Evolutionary conservation across 2,113 vertebrate species (phyloP).

Genomic region (Tiliqua scincoides): DNA sequence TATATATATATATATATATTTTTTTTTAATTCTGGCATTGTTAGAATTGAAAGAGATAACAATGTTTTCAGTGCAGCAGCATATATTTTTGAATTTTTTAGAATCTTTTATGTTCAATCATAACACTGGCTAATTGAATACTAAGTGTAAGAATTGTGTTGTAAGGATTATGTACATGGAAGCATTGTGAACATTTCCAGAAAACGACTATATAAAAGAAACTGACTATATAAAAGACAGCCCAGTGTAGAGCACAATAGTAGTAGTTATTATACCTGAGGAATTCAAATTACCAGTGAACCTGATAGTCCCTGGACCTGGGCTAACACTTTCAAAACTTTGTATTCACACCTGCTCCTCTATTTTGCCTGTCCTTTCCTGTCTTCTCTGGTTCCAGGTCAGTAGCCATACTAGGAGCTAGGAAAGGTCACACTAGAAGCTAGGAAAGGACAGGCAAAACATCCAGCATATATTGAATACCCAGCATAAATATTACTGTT

Average conservation of each 20-base stretch:
- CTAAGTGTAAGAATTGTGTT: neutral
- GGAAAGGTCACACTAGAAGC: too few relatives aligned
- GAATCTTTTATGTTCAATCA: neutral
- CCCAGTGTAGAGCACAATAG: neutral
- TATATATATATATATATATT: too few relatives aligned
- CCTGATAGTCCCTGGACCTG: neutral
- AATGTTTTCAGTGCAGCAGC: neutral
- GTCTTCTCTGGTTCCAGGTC: neutral
- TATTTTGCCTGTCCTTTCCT: neutral
- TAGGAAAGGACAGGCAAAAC: too few relatives aligned
- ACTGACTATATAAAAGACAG: neutral
- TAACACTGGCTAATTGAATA: neutral
- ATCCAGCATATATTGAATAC: slow-evolving; percentile 15
- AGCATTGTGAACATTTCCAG: neutral
- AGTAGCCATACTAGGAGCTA: too few relatives aligned
- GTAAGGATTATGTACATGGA: neutral
- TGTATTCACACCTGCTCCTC: too few relatives aligned
- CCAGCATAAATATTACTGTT: neutral
- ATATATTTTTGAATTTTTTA: neutral
- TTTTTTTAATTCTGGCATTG: fast-evolving
- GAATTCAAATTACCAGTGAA: neutral
- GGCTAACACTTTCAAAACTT: neutral
- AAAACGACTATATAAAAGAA: neutral
- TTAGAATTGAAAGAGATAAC: neutral
- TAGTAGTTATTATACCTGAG: neutral